Conservation (phyloP, 2,797 vertebrate genomes). For the Todus mexicanus region DNA sequence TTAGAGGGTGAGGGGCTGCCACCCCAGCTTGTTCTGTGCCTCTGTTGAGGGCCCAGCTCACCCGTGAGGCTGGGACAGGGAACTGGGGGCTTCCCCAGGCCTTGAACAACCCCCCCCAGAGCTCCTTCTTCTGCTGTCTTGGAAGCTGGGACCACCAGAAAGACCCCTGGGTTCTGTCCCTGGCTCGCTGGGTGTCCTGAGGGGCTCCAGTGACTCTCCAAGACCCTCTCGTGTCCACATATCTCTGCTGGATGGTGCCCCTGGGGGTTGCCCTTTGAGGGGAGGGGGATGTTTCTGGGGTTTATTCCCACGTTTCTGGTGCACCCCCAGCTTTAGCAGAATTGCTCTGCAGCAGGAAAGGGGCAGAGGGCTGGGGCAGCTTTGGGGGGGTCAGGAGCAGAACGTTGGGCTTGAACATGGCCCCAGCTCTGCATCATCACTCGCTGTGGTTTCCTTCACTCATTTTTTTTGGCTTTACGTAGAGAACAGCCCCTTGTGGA, state of each 20-base stretch:
- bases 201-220: neutral
- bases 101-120: neutral
- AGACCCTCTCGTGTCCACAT: too few species aligned
- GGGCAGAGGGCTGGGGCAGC: neutral
- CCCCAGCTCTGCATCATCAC: fast-evolving
- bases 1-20: too few species aligned
- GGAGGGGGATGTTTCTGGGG: neutral
- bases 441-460: neutral
- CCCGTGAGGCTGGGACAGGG: neutral
- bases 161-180: neutral
- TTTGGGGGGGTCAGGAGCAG: fast-evolving
- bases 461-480: fast-evolving
- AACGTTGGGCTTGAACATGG: fast-evolving
- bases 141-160: neutral
- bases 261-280: neutral
- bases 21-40: neutral
- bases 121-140: neutral
- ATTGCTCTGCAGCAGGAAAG: fast-evolving
- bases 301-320: fast-evolving
- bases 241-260: neutral
- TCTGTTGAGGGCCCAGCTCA: neutral
- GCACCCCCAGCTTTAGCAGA: neutral
- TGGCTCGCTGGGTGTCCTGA: neutral
- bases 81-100: neutral
- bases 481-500: neutral